Evolutionary conservation across 2,888 invertebrate species (phyloP), one percentile per base, ranked within the genome.

Genomic region (Pyrrhosoma nymphula): DNA sequence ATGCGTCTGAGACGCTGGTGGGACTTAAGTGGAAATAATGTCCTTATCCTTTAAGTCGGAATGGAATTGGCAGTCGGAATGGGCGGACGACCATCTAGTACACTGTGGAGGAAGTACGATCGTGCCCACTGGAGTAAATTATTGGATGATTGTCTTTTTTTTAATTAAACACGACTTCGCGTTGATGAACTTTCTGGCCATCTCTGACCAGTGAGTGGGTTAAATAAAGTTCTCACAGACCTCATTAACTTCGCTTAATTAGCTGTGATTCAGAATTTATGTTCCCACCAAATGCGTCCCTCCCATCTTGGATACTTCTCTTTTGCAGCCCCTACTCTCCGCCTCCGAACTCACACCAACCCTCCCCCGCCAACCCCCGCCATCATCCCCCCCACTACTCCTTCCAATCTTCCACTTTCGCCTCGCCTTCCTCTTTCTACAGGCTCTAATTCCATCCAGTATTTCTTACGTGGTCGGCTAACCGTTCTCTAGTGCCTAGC

Each of bases 181-280:
- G 23, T 88, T 88, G 88, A 88, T 88, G 88, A 88, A 88, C 88
- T 88, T 14, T 10, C 55, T 88, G 88, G 14, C 88, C 88, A 39
- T 16, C 35, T 88, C 88, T 88, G 88, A 88, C 88, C 88, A 55
- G 39, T 35, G 23, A 39, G 26, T 26, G 88, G 55, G 88, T 39
- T 39, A 39, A 88, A 47, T 47, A 55, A 39, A 55, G 39, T 55
- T 23, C 26, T 55, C 39, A 47, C 47, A 55, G 20, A 18, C 88
- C 88, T 88, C 47, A 88, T 88, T 88, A 88, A 88, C 88, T 88
- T 47, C 88, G 35, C 88, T 88, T 88, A 88, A 88, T 88, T 88
- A 88, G 55, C 88, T 30, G 47, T 88, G 88, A 88, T 88, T 88
- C 88, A 88, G 30, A 35, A 88, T 88, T 88, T 88, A 88, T 88